Conservation (phyloP, 2,888 invertebrate species). For the Chloromyia formosa region DNA sequence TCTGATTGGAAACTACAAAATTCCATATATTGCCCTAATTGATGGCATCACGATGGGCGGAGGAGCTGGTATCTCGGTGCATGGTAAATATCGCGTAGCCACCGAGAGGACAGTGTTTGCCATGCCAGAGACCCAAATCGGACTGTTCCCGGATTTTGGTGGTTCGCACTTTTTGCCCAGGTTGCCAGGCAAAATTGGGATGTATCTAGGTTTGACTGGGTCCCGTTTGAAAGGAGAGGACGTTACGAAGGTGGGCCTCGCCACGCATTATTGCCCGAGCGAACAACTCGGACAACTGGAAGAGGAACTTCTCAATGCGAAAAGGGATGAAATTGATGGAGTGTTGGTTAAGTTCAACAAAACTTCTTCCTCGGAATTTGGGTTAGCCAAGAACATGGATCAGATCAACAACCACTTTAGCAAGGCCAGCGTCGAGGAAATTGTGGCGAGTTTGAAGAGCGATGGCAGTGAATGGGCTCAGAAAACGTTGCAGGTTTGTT, state of each 20-base stretch:
- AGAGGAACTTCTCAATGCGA: conserved; percentile 57
- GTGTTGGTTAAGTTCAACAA: conserved; percentile 71
- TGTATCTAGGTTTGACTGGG: conserved; percentile 91
- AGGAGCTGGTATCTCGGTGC: conserved; percentile 93
- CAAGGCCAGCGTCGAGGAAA: conserved; percentile 79
- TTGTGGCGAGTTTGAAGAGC: conserved; percentile 75
- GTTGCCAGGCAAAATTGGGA: conserved; percentile 84
- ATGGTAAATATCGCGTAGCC: conserved; percentile 91
- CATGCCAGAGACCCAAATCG: conserved; percentile 99
- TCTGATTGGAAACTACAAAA: conserved; percentile 85
- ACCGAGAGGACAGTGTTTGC: conserved; percentile 95
- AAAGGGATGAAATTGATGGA: conserved; percentile 59
- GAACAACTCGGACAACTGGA: conserved; percentile 58
- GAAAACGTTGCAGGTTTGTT: conserved; percentile 70
- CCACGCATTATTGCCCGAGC: conserved; percentile 78
- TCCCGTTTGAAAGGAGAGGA: conserved; percentile 79
- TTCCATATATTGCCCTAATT: conserved; percentile 92
- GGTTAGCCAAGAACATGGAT: conserved; percentile 72
- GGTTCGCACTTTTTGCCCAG: conserved; percentile 91
- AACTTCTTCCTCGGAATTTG: conserved; percentile 71
- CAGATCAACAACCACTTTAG: conserved; percentile 84
- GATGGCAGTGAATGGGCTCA: conserved; percentile 87
- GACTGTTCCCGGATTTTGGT: conserved; percentile 96
- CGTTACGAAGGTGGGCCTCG: conserved; percentile 86
- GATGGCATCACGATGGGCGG: conserved; percentile 93